Base-by-base conservation (phyloP, 2,888 invertebrate species). In the Aleiodes alternator region DNA sequence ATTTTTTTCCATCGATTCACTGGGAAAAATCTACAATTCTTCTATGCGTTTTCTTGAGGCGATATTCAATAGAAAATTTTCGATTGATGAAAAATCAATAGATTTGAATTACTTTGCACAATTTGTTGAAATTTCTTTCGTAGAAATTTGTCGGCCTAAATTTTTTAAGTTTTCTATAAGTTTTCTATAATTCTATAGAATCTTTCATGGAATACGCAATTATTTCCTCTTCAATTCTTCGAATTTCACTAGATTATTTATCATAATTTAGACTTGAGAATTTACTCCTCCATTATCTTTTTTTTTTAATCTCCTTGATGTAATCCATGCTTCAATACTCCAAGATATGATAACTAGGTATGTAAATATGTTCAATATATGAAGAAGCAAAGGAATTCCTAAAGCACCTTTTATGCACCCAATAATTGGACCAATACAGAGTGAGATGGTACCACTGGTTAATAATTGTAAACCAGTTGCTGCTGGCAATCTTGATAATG, bases 381-480 rank as follows among this genome's bases (percentile, higher is more conserved):
- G 93, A 56, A 95, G 85, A 4, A 93, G 92, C 16, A 93, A 90
- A 7, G 92, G 91, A 79, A 87, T 86, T 61, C 93, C 88, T 7
- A 91, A 91, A 3, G 90, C 90, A 87, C 94, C 94, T 81, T 94
- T 92, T 50, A 95, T 91, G 90, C 92, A 92, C 77, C 94, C 94
- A 43, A 95, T 92, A 81, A 94, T 84, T 38, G 95, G 95, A 61
- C 94, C 94, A 31, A 93, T 85, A 0, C 90, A 78, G 4, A 94
- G 86, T 75, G 93, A 93, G 11, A 93, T 91, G 4, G 94, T 86
- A 0, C 94, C 95, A 81, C 94, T 93, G 64, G 93, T 92, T 8
- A 94, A 89, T 51, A 95, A 87, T 84, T 94, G 94, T 64, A 95
- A 89, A 0, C 95, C 95, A 0, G 94, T 92, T 3, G 95, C 95